These are phyloP conservation scores for Poeciliopsis paucimaculata DNA, from an alignment of 2,797 vertebrate species.

Conservation along the genomic window DNA sequence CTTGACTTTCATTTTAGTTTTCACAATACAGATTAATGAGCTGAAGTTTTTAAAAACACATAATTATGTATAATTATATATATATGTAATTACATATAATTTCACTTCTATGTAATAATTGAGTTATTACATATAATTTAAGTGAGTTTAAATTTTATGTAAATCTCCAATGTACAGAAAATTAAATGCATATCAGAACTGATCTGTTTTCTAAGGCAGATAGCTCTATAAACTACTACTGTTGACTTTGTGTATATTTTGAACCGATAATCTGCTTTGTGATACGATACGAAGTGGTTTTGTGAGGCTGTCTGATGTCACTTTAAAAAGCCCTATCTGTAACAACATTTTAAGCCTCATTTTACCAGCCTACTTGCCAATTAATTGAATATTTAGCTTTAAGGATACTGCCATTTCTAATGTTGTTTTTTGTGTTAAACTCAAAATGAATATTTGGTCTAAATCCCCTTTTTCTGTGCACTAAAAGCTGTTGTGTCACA, in stretches of 20 bases:
- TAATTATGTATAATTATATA: not conserved
- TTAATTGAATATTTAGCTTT: not conserved
- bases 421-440: not conserved
- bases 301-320: not conserved
- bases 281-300: not conserved
- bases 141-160: not conserved
- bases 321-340: not conserved
- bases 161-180: not conserved
- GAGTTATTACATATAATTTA: too few relatives aligned
- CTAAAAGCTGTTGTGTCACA: not conserved
- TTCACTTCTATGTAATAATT: too few relatives aligned
- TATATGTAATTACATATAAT: too few relatives aligned
- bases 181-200: not conserved
- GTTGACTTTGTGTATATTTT: not conserved
- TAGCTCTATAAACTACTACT: not conserved
- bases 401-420: not conserved
- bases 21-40: not conserved
- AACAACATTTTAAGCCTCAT: not conserved
- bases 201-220: not conserved
- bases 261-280: not conserved
- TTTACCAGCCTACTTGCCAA: not conserved
- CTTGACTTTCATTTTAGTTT: not conserved
- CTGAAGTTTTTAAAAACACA: not conserved
- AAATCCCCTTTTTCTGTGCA: not conserved
- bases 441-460: not conserved